phyloP scores from a whole-genome alignment of 2,113 vertebrate genomes.

The Gracilinanus agilis region DNA sequence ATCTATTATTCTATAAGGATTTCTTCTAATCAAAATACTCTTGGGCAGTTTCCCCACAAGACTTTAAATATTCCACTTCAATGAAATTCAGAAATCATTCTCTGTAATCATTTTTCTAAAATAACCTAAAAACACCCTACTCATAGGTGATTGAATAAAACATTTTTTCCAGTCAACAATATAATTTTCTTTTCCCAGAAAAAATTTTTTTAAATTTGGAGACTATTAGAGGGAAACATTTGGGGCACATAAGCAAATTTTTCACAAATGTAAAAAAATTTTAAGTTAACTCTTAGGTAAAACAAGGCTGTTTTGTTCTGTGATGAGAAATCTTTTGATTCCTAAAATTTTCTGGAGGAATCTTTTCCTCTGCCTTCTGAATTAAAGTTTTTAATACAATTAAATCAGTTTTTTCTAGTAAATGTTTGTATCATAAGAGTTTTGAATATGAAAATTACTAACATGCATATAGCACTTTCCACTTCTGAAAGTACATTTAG shows the following conservation, averaged over 20 bases:
- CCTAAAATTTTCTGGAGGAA: slow-evolving; percentile 41
- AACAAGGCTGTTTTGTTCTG: slow-evolving; percentile 54
- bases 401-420: not conserved
- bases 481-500: slow-evolving; percentile 37
- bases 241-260: slow-evolving; percentile 67
- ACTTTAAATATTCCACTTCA: slow-evolving; percentile 76
- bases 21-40: slow-evolving; percentile 72
- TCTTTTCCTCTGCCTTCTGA: not conserved
- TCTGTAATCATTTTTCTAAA: slow-evolving; percentile 73
- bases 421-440: not conserved
- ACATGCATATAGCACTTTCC: slow-evolving; percentile 33
- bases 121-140: slow-evolving; percentile 74
- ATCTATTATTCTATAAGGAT: slow-evolving; percentile 49
- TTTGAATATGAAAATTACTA: slow-evolving; percentile 27
- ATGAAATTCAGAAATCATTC: slow-evolving; percentile 76
- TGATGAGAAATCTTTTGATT: slow-evolving; percentile 40
- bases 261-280: slow-evolving; percentile 60
- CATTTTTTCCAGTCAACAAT: slow-evolving; percentile 76
- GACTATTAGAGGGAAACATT: slow-evolving; percentile 35
- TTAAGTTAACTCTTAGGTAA: slow-evolving; percentile 58
- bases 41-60: slow-evolving; percentile 70
- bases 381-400: slow-evolving; percentile 2
- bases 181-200: slow-evolving; percentile 73
- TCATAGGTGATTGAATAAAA: slow-evolving; percentile 77
- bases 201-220: slow-evolving; percentile 66